Conservation (phyloP, 1,140 invertebrate genomes). For the Brachionus sp. region DNA sequence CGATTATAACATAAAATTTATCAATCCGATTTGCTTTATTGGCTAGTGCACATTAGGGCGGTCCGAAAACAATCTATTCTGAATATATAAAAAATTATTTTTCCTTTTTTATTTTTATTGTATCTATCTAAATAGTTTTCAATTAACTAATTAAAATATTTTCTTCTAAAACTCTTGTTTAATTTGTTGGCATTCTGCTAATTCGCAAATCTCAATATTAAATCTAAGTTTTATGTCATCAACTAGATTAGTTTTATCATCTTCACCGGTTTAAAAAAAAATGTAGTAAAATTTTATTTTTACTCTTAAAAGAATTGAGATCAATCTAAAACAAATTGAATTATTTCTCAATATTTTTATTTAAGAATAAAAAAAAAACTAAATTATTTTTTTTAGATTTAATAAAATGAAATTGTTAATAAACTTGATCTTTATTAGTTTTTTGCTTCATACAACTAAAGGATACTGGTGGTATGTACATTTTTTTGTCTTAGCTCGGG, state of each 20-base stretch:
- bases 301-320: no score
- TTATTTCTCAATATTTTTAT: no score
- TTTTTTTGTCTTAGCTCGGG: background rate
- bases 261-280: constrained; percentile 8
- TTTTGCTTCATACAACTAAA: background rate
- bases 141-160: constrained; percentile 43
- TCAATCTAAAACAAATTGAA: no score
- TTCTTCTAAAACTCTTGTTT: background rate
- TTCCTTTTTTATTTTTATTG: background rate
- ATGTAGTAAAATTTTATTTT: no score
- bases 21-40: background rate
- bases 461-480: constrained; percentile 26
- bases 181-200: constrained; percentile 36
- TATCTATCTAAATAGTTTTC: background rate
- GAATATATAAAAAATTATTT: background rate
- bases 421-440: background rate
- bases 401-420: constrained; percentile 10
- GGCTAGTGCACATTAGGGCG: background rate
- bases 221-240: constrained; percentile 9
- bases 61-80: background rate
- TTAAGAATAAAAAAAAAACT: no score
- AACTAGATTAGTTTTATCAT: background rate
- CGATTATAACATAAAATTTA: background rate
- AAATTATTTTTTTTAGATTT: constrained; percentile 21
- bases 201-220: constrained; percentile 10